These are phyloP conservation scores for Mallotus villosus DNA, from an alignment of 2,797 vertebrate genomes.

Conservation along the genomic window DNA sequence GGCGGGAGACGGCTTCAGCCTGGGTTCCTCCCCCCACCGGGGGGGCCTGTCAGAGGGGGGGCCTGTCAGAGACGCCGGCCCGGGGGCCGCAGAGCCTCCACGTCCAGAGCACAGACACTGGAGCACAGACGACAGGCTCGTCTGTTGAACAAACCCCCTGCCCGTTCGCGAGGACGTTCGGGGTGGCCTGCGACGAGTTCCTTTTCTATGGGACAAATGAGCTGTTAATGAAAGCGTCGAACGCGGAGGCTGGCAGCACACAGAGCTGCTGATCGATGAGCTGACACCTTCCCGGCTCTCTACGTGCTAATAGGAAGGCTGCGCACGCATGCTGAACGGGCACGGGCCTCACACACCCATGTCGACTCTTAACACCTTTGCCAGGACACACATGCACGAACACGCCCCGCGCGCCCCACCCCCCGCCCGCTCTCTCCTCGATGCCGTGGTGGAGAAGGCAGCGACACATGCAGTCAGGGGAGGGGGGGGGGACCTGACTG, in stretches of 20 bases:
- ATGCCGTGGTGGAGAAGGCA: slow-evolving; percentile 33
- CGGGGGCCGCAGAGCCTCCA: slow-evolving; percentile 24
- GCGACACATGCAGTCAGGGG: background rate
- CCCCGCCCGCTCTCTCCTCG: slow-evolving; percentile 13
- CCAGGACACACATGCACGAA: slow-evolving; percentile 15
- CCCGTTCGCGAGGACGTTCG: slow-evolving; percentile 28
- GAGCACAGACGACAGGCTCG: slow-evolving; percentile 45
- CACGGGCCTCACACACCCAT: slow-evolving; percentile 10
- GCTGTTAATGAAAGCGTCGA: slow-evolving; percentile 42
- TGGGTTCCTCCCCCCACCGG: slow-evolving; percentile 12
- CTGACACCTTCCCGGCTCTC: background rate
- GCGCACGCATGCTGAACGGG: background rate
- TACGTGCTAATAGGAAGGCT: background rate
- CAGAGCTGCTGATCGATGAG: slow-evolving; percentile 38
- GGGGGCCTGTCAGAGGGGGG: slow-evolving; percentile 17
- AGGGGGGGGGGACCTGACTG: slow-evolving; percentile 47
- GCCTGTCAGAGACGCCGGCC: slow-evolving; percentile 34
- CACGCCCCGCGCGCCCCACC: slow-evolving; percentile 17
- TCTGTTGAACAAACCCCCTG: slow-evolving; percentile 42
- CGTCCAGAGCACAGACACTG: slow-evolving; percentile 31
- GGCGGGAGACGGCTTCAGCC: too few relatives aligned
- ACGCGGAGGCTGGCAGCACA: slow-evolving; percentile 29
- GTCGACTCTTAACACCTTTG: background rate
- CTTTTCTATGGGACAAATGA: slow-evolving; percentile 51
- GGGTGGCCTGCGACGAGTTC: slow-evolving; percentile 33